These are phyloP conservation scores for Ichneumon xanthorius DNA, from an alignment of 2,888 invertebrate genomes.

Conservation along the genomic window DNA sequence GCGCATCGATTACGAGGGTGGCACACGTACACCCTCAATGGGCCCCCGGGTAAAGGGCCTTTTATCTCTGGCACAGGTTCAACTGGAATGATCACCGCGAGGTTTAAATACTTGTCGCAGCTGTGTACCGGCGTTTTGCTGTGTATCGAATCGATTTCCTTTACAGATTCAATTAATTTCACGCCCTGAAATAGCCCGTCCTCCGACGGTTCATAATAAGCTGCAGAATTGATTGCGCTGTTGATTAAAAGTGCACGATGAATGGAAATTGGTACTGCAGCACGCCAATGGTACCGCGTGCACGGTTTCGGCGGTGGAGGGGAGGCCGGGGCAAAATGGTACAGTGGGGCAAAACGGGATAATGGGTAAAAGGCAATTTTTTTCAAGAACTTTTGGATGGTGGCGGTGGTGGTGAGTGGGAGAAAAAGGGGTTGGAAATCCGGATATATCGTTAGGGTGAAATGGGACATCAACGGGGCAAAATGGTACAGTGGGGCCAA, in stretches of 20 bases:
- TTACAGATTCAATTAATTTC: background rate
- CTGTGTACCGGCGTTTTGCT: background rate
- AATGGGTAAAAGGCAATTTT: no score
- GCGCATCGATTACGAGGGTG: slow-evolving; percentile 23
- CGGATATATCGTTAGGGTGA: no score
- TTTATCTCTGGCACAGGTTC: slow-evolving; percentile 26
- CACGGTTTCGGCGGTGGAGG: no score
- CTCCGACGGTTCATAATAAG: background rate
- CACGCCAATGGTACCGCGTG: background rate
- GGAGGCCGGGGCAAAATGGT: no score
- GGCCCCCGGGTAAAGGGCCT: slow-evolving; percentile 14
- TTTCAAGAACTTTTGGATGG: no score
- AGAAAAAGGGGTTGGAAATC: no score
- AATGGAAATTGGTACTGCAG: background rate
- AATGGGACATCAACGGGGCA: no score
- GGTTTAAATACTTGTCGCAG: slow-evolving; percentile 21
- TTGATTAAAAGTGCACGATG: background rate
- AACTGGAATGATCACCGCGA: slow-evolving; percentile 30
- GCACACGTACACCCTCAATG: slow-evolving; percentile 17
- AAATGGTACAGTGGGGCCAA: no score
- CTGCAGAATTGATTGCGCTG: background rate
- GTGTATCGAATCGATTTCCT: slow-evolving; percentile 9
- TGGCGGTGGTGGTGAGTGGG: no score
- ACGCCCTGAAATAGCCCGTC: background rate
- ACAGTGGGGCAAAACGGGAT: no score